Evolutionary conservation across 2,888 invertebrate species (phyloP).

Genomic region (Diaphora mendica): DNA sequence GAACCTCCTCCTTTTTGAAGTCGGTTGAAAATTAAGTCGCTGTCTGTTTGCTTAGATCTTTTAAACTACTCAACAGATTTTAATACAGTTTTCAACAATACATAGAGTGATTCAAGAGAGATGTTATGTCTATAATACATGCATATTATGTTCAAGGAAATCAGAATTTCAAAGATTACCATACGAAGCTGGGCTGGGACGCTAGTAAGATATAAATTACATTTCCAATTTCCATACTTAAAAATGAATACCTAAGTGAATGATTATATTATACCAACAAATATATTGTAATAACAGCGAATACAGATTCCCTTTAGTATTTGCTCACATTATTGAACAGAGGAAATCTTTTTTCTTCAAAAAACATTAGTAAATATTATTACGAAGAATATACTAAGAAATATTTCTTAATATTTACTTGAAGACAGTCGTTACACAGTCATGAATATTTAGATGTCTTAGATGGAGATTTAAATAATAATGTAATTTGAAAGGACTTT

Average conservation of each 20-base stretch:
- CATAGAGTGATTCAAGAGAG: too few relatives aligned
- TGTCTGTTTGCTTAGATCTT: too few relatives aligned
- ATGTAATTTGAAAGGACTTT: not conserved
- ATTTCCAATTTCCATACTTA: too few relatives aligned
- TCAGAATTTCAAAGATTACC: too few relatives aligned
- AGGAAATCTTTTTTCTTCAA: not conserved
- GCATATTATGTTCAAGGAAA: too few relatives aligned
- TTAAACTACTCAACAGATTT: too few relatives aligned
- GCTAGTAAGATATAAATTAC: too few relatives aligned
- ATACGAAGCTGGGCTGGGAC: too few relatives aligned
- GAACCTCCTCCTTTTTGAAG: too few relatives aligned
- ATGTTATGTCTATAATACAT: too few relatives aligned
- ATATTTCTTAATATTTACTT: slow-evolving; percentile 2
- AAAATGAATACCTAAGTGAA: not conserved
- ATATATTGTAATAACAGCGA: not conserved
- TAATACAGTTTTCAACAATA: too few relatives aligned
- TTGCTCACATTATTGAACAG: not conserved
- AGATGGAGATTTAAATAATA: slow-evolving; percentile 1
- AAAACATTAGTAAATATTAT: slow-evolving; percentile 2
- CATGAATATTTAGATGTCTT: not conserved
- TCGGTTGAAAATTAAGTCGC: too few relatives aligned
- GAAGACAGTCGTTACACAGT: not conserved
- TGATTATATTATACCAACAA: not conserved
- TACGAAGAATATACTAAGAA: not conserved
- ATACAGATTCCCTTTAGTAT: not conserved